phyloP scores from a whole-genome alignment of 2,113 vertebrate genomes.

The Malaclemys terrapin region DNA sequence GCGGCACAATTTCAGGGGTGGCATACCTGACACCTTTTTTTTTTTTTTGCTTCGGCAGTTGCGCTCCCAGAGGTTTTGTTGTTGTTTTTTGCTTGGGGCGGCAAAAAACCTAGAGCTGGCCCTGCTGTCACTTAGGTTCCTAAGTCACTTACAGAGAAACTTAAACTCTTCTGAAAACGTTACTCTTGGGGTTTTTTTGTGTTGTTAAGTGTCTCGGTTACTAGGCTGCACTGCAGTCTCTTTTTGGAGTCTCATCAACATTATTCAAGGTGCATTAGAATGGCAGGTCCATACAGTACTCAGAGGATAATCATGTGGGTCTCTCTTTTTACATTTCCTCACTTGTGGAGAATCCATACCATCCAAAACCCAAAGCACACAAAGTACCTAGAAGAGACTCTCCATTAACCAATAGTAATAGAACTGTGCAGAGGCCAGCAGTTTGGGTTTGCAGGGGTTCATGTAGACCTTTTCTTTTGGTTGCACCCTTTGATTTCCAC shows the following conservation, averaged over 20 bases:
- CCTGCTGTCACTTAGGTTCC: not conserved
- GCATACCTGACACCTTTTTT: too few species aligned
- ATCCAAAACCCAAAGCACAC: not conserved
- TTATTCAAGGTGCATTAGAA: not conserved
- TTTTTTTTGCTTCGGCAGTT: too few species aligned
- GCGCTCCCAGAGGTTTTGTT: too few species aligned
- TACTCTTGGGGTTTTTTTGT: not conserved
- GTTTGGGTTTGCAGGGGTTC: not conserved
- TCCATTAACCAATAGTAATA: not conserved
- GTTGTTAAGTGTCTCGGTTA: not conserved
- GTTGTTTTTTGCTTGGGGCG: too few species aligned
- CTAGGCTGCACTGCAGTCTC: not conserved
- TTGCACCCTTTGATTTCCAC: accelerated
- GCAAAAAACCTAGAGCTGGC: too few species aligned
- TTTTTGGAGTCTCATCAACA: not conserved
- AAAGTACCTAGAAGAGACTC: not conserved
- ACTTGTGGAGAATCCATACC: accelerated
- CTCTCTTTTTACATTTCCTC: not conserved
- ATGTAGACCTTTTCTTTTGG: accelerated
- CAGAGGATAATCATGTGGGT: not conserved
- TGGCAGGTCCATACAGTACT: not conserved
- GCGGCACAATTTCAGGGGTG: too few species aligned
- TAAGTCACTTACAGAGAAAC: not conserved
- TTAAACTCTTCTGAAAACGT: not conserved
- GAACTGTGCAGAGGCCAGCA: not conserved